Base-by-base conservation (phyloP, 2,797 vertebrate species). In the Mareca penelope region DNA sequence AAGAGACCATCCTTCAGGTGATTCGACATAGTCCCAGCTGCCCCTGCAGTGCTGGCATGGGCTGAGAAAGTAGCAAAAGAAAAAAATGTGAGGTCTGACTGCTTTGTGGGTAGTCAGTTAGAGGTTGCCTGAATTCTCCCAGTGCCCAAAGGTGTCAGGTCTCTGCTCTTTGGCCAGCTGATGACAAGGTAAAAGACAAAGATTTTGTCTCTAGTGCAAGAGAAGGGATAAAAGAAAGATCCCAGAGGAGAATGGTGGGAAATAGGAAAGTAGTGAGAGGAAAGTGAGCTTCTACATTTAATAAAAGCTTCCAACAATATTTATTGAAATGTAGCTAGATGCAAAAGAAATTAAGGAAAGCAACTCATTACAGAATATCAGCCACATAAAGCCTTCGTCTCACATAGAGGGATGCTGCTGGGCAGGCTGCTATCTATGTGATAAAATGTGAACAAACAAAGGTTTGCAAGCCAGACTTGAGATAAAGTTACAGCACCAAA, bases 81-180 rank as follows among this genome's bases (percentile, higher is more conserved):
- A 70, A 71, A 63, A 92, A 68, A 71, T 17, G 21, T 85, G 77
- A 80, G 69, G 40, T 94, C 35, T 72, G 64, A 46, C n/a, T 80
- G 44, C 28, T 61, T 33, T 84, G 61, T 85, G 76, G 88, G 61
- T 63, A 88, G 60, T 55, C 85, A 82, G 72, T 93, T 91, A 92
- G 75, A 92, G 72, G 60, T 65, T 88, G 37, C 86, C 63, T 83
- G 44, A 95, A 60, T 72, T 89, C 64, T 60, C 44, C 46, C 86
- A 26, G 40, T 89, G 92, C 82, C 61, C 72, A 57, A 80, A 90
- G 52, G 73, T 73, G 59, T 46, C 22, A 79, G 60, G 59, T 69
- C 16, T 88, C 65, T 68, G 77, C 29, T 29, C n/a, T 78, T 33
- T 52, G 39, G 15, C 42, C 60, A 60, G 23, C 52, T 48, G 52